Percentiles rank a stretch among this genome's conserved stretches.
phyloP scores from a whole-genome alignment of 2,113 vertebrate genomes.

The Empidonax traillii region DNA sequence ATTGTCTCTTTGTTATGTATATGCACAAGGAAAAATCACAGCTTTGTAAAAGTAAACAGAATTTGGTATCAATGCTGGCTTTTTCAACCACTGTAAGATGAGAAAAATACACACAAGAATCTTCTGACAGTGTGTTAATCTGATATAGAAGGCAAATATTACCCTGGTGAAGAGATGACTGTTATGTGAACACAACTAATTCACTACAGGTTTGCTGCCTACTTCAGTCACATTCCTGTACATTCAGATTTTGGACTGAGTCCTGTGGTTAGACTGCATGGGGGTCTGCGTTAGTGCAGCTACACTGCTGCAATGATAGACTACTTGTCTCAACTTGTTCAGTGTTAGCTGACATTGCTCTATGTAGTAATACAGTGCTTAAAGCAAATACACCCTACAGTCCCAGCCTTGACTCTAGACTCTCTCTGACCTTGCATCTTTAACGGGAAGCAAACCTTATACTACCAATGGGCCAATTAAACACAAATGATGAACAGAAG shows the following conservation, averaged over 20 bases:
- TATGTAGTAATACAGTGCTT: background rate
- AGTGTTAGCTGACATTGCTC: background rate
- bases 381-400: background rate
- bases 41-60: background rate
- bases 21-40: background rate
- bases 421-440: background rate
- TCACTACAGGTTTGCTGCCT: background rate
- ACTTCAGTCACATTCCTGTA: background rate
- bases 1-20: background rate
- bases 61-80: background rate
- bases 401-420: background rate
- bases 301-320: background rate
- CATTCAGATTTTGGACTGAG: background rate
- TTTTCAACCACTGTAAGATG: background rate
- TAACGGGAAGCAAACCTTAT: background rate
- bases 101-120: background rate
- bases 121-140: background rate
- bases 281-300: background rate
- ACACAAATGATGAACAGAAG: background rate
- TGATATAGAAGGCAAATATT: background rate
- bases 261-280: background rate
- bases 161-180: background rate
- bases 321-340: background rate
- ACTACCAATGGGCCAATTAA: background rate
- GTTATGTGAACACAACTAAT: background rate